Conservation (phyloP, 92 coral and sea anemone species). For the Epizoanthus ramosus region DNA sequence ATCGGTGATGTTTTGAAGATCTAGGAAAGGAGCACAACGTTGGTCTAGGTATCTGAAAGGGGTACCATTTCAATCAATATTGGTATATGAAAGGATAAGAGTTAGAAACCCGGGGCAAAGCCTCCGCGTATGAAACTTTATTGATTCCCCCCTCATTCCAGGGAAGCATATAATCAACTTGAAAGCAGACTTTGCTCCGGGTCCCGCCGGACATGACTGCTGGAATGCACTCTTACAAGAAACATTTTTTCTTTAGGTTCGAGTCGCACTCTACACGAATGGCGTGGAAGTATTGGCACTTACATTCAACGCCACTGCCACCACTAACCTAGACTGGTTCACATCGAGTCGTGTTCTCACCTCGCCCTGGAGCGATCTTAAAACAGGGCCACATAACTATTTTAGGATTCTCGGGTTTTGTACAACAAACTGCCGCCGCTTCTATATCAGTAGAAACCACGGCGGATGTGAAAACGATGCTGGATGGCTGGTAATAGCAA, state of each 20-base stretch:
- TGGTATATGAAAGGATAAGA: no score
- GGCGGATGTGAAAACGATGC: slow-evolving; percentile 17
- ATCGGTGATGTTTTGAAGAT: no score
- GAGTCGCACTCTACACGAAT: slow-evolving; percentile 29
- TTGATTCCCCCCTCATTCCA: no score
- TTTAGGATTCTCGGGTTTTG: slow-evolving; percentile 26
- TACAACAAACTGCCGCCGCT: neutral
- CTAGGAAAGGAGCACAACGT: no score
- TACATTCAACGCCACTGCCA: slow-evolving; percentile 11
- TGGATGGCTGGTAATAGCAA: slow-evolving; percentile 43
- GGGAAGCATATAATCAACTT: no score
- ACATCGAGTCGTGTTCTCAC: slow-evolving; percentile 16
- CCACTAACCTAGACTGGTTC: slow-evolving; percentile 34
- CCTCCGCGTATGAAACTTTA: no score
- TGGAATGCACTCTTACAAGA: no score
- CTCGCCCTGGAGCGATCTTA: slow-evolving; percentile 55
- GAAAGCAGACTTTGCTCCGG: no score
- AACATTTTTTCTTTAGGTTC: slow-evolving; percentile 14
- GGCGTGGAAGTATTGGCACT: slow-evolving; percentile 24
- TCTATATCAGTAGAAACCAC: slow-evolving; percentile 36
- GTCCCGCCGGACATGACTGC: no score
- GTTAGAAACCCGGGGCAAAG: no score
- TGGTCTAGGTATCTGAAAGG: no score
- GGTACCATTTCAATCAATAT: no score
- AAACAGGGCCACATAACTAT: neutral